These are phyloP conservation scores for Astropecten irregularis DNA, from an alignment of 53 echinoderm and acorn worm species.

Conservation along the genomic window DNA sequence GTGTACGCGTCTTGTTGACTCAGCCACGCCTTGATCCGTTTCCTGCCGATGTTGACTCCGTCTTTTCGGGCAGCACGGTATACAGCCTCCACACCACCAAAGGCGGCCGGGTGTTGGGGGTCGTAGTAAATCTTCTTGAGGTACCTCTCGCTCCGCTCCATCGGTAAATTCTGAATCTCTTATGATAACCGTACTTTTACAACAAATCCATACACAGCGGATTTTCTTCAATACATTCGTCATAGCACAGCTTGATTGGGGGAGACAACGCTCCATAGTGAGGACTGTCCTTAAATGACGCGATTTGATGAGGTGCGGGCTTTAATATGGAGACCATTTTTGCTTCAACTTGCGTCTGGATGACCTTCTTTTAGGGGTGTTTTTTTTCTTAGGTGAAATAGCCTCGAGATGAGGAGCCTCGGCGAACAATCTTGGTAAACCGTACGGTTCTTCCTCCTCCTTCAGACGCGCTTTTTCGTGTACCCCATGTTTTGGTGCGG, in stretches of 20 bases:
- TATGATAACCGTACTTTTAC: slow-evolving; percentile 26
- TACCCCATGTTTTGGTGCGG: background rate
- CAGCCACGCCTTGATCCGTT: slow-evolving; percentile 44
- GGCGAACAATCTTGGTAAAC: background rate
- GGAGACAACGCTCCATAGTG: background rate
- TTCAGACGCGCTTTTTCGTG: background rate
- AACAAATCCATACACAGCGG: slow-evolving; percentile 37
- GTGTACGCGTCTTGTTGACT: slow-evolving; percentile 44
- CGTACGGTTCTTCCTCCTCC: background rate
- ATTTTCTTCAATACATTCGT: too few relatives aligned
- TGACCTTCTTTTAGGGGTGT: background rate
- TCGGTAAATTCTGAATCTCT: background rate
- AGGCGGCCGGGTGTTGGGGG: too few relatives aligned
- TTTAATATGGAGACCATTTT: background rate
- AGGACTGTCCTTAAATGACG: background rate
- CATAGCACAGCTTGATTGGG: background rate
- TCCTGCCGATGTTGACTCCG: background rate
- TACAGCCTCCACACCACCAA: slow-evolving; percentile 33
- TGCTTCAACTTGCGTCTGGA: background rate
- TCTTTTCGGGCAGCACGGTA: slow-evolving; percentile 25
- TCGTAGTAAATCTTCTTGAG: slow-evolving; percentile 60
- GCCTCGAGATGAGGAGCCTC: background rate
- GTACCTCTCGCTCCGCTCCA: slow-evolving; percentile 13
- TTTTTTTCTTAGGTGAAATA: background rate
- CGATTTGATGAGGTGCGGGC: background rate